Evolutionary conservation across 2,888 invertebrate species (phyloP).

Genomic region (Netelia virgata): DNA sequence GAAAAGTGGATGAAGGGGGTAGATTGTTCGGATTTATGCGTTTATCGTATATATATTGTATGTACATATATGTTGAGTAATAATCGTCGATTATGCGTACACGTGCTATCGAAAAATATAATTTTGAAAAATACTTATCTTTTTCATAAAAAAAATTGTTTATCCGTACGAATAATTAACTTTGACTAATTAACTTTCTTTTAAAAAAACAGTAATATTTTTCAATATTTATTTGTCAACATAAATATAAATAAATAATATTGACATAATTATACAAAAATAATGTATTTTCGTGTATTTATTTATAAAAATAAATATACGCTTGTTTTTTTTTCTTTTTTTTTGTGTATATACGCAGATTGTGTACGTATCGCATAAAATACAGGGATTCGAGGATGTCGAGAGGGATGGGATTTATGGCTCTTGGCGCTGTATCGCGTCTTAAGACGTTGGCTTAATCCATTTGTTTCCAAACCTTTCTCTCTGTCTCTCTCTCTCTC

Average conservation of each 20-base stretch:
- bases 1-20: not conserved
- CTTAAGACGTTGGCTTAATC: constrained; percentile 67
- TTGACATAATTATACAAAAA: not conserved
- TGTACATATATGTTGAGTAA: not conserved
- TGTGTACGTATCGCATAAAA: constrained; percentile 39
- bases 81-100: not conserved
- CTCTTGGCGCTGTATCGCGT: constrained; percentile 59
- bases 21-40: not conserved
- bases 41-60: not conserved
- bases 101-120: no score
- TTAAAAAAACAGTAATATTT: no score
- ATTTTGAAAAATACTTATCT: no score
- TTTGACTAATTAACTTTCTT: no score
- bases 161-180: no score
- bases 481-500: constrained; percentile 12
- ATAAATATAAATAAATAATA: no score
- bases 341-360: constrained; percentile 12
- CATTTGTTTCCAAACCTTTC: constrained; percentile 61
- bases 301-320: constrained; percentile 5
- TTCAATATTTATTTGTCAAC: no score
- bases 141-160: no score
- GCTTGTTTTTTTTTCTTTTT: not conserved
- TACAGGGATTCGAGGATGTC: constrained; percentile 60
- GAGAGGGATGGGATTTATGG: constrained; percentile 60
- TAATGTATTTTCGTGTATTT: not conserved